Conservation (phyloP, 1,140 invertebrate genomes). For the Caerostris extrusa region DNA sequence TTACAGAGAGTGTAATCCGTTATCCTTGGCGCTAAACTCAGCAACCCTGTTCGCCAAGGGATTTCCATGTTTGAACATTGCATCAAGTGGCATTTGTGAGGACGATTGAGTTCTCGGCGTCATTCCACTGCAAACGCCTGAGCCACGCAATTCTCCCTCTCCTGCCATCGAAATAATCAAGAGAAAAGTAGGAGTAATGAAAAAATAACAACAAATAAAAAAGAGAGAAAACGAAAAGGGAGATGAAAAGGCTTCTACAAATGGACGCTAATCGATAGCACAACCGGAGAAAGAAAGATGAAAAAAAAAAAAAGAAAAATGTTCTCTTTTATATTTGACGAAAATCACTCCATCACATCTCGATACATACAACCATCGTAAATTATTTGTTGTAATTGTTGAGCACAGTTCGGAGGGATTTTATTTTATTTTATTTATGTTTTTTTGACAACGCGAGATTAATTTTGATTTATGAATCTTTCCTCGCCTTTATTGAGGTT, state of each 20-base stretch:
- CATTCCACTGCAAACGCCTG: constrained; percentile 71
- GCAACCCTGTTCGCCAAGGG: constrained; percentile 57
- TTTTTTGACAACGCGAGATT: constrained; percentile 39
- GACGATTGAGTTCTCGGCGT: constrained; percentile 70
- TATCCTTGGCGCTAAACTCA: neutral
- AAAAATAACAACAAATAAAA: constrained; percentile 54
- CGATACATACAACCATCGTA: neutral
- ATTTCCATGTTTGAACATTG: constrained; percentile 68
- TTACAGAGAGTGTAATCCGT: neutral
- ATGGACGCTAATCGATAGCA: constrained; percentile 51
- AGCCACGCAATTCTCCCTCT: constrained; percentile 56
- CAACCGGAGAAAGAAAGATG: neutral
- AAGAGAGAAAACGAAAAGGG: neutral
- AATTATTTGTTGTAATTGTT: constrained; percentile 40
- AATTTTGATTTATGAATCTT: constrained; percentile 23
- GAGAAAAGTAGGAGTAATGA: constrained; percentile 32
- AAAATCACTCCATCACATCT: constrained; percentile 10
- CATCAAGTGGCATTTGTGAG: constrained; percentile 71
- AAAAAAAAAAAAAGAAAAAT: neutral
- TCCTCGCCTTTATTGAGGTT: constrained; percentile 14
- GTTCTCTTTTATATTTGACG: neutral
- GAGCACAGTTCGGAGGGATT: neutral
- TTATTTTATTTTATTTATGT: too few relatives aligned
- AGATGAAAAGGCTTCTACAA: constrained; percentile 39
- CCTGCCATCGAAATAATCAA: constrained; percentile 61